Base-by-base conservation (phyloP, 2,888 invertebrate genomes). In the Bombyx huttoni region DNA sequence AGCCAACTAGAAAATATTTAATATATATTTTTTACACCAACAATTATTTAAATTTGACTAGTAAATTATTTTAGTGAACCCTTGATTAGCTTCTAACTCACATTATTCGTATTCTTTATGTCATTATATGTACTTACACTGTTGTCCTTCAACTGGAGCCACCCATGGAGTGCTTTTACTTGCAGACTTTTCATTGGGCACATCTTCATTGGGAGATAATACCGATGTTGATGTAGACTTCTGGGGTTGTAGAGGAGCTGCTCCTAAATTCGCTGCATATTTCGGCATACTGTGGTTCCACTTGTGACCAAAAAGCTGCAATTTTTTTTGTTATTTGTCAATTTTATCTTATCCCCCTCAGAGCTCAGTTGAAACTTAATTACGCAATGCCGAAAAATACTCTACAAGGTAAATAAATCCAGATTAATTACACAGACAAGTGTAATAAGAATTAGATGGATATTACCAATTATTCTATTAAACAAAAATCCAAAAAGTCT, bases 231-330 rank as follows among this genome's bases (percentile, higher is more conserved):
- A 60, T 46, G 71, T 74, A 57, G 78, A 77, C 8, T 93, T 94
- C 54, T 93, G 89, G 6, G 96, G 95, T 72, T 95, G 94, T 33
- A 96, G 81, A 1, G 95, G 95, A 58, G 92, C 91, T 60, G 92
- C 90, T 60, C 94, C 93, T 57, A 97, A 89, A 75, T 95, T 95
- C n/a, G 94, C 93, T 47, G 96, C 96, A 89, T 94, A 97, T 78
- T 92, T 92, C 49, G 97, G 97, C 89, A 95, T 92, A 53, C 92
- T 68, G 90, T 90, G 75, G 75, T 94, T 94, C 94, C 95, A 95
- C 72, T 94, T 92, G 51, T 94, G 93, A 50, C 94, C 95, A 85
- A 93, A 94, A 57, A 96, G 82, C 95, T 96, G 73, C 58, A 88
- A 89, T 48, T 49, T 48, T n/a, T 40, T 8, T 10, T 10, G 12